Conservation (phyloP, 2,113 vertebrate species). For the Acrocephalus kingi region DNA sequence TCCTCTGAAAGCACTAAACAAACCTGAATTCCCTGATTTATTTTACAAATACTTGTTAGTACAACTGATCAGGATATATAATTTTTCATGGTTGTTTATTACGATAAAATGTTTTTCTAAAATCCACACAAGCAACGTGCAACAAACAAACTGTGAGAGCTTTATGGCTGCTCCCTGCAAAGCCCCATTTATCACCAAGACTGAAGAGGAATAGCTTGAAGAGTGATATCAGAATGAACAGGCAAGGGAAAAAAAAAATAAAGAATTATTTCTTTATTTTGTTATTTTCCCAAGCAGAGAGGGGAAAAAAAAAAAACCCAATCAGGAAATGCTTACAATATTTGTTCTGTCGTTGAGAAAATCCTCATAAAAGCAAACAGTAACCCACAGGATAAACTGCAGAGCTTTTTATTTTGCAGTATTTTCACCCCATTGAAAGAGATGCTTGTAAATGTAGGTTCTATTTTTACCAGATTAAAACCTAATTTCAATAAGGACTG, state of each 20-base stretch:
- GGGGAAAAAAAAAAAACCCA: background rate
- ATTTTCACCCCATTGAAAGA: background rate
- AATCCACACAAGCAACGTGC: background rate
- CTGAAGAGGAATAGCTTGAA: background rate
- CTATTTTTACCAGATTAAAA: conserved; percentile 18
- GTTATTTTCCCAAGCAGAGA: background rate
- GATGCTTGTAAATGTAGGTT: background rate
- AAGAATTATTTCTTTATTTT: background rate
- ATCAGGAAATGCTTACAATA: background rate
- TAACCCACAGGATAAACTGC: background rate
- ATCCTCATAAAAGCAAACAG: background rate
- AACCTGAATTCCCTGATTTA: background rate
- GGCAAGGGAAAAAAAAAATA: background rate
- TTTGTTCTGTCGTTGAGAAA: background rate
- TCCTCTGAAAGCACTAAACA: background rate
- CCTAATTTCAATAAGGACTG: background rate
- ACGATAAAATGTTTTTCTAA: background rate
- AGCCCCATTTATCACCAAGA: conserved; percentile 15
- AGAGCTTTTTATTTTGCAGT: background rate
- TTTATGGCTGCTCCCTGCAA: conserved; percentile 20
- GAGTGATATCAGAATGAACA: background rate
- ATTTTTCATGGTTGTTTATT: conserved; percentile 6
- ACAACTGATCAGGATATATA: background rate
- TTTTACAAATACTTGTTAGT: background rate
- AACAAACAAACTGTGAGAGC: conserved; percentile 1